A percentile compares a stretch with the other conserved stretches of the same genome.
These are phyloP conservation scores for Doryteuthis pealeii DNA, from an alignment of 1,140 invertebrate genomes.

Conservation along the genomic window DNA sequence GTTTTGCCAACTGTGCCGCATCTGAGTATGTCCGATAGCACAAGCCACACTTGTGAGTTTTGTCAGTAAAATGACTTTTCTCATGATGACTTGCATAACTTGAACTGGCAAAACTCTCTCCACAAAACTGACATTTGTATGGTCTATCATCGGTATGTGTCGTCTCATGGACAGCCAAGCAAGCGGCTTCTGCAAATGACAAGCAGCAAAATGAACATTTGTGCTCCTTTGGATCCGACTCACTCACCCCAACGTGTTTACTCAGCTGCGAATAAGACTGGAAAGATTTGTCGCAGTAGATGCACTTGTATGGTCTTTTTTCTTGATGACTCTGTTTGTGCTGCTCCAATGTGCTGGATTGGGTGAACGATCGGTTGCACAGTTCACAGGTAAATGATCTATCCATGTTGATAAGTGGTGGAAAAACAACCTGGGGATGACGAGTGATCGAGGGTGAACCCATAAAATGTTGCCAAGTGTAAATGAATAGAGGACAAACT, in stretches of 20 bases:
- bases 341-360: background rate
- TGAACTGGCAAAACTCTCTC: background rate
- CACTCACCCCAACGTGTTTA: background rate
- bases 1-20: background rate
- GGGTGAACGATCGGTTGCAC: background rate
- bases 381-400: background rate
- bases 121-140: conserved; percentile 7
- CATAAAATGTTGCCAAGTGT: background rate
- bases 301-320: background rate
- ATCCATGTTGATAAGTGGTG: background rate
- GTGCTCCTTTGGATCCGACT: background rate
- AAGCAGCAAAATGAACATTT: background rate
- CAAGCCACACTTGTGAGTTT: conserved; percentile 7
- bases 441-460: background rate
- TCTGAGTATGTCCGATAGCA: background rate
- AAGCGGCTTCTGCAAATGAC: background rate
- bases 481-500: too few relatives aligned
- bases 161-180: background rate
- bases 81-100: background rate
- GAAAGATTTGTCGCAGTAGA: background rate
- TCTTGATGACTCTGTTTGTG: background rate
- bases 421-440: background rate
- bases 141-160: conserved; percentile 1
- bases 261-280: background rate
- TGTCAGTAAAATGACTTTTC: background rate